Percentiles rank a stretch among this genome's conserved stretches.
These are phyloP conservation scores for Neoaliturus tenellus DNA, from an alignment of 2,888 invertebrate species.

Conservation along the genomic window DNA sequence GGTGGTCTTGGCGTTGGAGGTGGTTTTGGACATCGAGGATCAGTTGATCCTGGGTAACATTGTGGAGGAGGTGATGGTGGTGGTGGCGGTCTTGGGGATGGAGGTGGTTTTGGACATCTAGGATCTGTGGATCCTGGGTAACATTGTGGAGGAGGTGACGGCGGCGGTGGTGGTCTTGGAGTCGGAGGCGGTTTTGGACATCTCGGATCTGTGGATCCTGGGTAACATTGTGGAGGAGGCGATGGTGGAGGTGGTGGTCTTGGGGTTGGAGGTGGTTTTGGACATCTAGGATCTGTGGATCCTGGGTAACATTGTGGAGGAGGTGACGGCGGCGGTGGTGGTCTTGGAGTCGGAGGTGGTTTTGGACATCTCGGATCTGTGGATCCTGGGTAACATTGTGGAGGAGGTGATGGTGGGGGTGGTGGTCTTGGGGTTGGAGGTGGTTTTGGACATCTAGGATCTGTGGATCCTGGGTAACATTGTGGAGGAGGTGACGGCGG, in stretches of 20 bases:
- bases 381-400: constrained; percentile 68
- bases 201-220: constrained; percentile 71
- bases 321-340: constrained; percentile 60
- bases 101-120: constrained; percentile 52
- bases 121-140: constrained; percentile 56
- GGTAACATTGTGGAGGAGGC: constrained; percentile 69
- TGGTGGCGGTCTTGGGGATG: constrained; percentile 56
- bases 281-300: constrained; percentile 70
- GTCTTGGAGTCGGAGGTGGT: constrained; percentile 59
- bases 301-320: constrained; percentile 70
- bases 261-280: constrained; percentile 61
- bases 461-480: constrained; percentile 70
- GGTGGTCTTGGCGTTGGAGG: constrained; percentile 65
- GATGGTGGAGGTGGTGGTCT: constrained; percentile 42
- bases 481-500: constrained; percentile 60
- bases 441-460: constrained; percentile 67
- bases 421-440: constrained; percentile 65
- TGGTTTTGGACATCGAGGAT: constrained; percentile 69
- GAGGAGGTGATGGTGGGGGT: constrained; percentile 63
- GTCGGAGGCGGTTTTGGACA: constrained; percentile 69
- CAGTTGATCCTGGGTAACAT: constrained; percentile 71
- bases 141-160: constrained; percentile 39
- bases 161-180: constrained; percentile 58
- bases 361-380: constrained; percentile 68
- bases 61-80: constrained; percentile 63